These are phyloP conservation scores for Chiroxiphia lanceolata DNA, from an alignment of 2,797 vertebrate genomes.

Conservation along the genomic window DNA sequence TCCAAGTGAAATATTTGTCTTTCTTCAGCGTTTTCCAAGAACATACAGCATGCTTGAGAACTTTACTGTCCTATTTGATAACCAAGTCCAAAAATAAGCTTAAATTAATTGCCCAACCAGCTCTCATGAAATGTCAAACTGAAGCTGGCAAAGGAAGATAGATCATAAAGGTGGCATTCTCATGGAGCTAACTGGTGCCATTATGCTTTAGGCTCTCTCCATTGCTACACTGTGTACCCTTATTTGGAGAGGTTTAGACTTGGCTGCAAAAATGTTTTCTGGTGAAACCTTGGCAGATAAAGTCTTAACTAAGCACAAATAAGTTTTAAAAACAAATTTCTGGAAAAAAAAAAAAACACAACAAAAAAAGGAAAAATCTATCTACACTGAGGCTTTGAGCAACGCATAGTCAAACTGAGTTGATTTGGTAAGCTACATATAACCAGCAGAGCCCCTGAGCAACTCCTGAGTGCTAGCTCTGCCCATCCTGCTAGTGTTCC, in stretches of 20 bases:
- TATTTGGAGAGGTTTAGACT: slow-evolving; percentile 32
- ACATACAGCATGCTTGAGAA: slow-evolving; percentile 62
- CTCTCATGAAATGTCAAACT: slow-evolving; percentile 46
- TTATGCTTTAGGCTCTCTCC: slow-evolving; percentile 17
- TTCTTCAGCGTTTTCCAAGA: slow-evolving; percentile 61
- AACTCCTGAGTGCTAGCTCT: not conserved
- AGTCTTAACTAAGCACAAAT: not conserved
- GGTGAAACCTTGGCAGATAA: not conserved
- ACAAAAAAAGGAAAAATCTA: not conserved
- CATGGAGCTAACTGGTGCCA: slow-evolving; percentile 13
- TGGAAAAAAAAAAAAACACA: not conserved
- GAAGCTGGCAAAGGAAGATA: slow-evolving; percentile 41
- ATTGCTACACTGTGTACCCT: not conserved
- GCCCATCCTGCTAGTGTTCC: not conserved
- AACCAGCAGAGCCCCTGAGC: rapidly evolving
- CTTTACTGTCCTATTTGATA: slow-evolving; percentile 68
- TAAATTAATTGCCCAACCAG: slow-evolving; percentile 48
- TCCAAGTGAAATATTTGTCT: slow-evolving; percentile 78
- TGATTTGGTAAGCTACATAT: not conserved
- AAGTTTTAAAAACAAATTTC: slow-evolving; percentile 37
- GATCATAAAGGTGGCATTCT: slow-evolving; percentile 50
- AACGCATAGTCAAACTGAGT: not conserved
- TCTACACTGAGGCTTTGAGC: not conserved
- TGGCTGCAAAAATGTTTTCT: slow-evolving; percentile 59
- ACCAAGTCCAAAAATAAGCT: slow-evolving; percentile 54